phyloP scores from a whole-genome alignment of 2,113 vertebrate species.

The Calidris pygmaea region DNA sequence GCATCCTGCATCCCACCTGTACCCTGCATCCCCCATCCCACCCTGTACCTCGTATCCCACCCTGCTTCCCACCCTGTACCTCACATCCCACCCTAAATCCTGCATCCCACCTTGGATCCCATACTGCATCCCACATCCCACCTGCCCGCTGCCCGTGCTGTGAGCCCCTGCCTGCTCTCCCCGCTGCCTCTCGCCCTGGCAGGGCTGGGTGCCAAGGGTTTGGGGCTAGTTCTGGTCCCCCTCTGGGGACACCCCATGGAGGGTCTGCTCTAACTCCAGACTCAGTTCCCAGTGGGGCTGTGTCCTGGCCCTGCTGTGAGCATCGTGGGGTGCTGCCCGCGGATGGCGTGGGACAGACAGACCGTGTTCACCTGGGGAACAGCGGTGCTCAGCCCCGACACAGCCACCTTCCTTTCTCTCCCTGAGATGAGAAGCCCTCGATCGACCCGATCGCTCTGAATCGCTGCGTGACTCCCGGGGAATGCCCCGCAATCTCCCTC shows the following conservation, averaged over 20 bases:
- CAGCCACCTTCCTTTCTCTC: not conserved
- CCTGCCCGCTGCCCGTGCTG: not conserved
- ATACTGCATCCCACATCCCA: not conserved
- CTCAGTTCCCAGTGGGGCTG: not conserved
- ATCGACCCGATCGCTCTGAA: fast-evolving
- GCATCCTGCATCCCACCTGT: not conserved
- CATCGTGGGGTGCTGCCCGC: not conserved
- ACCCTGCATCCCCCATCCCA: not conserved
- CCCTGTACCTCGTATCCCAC: no score
- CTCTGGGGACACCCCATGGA: not conserved
- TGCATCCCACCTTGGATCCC: not conserved
- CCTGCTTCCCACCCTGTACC: not conserved
- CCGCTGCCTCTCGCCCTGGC: not conserved
- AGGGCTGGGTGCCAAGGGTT: not conserved
- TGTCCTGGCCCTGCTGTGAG: not conserved
- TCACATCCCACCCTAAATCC: not conserved
- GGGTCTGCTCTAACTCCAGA: not conserved
- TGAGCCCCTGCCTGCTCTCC: not conserved
- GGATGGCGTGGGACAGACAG: fast-evolving
- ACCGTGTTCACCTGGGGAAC: fast-evolving
- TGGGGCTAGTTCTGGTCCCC: not conserved
- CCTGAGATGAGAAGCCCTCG: not conserved
- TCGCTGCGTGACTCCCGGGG: not conserved
- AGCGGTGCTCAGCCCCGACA: not conserved
- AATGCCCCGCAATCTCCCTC: not conserved